Base-by-base conservation (phyloP, 1,140 invertebrate genomes). In the Zaprionus davidi region DNA sequence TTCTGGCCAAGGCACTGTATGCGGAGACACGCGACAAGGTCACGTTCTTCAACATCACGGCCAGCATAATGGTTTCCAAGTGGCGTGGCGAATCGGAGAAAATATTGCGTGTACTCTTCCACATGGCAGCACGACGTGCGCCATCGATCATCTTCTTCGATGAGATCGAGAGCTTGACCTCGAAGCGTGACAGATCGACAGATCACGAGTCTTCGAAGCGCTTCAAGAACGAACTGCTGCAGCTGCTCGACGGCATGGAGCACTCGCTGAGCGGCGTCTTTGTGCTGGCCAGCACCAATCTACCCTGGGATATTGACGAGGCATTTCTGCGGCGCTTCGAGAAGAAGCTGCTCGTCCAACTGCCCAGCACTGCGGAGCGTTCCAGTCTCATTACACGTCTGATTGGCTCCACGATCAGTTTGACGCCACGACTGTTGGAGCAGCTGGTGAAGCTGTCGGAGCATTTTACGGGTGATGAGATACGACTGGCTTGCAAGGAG, bases 141-240 rank as follows among this genome's bases (percentile, higher is more conserved):
- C 99, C 99, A 0, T 97, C 97, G 2, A 98, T 98, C 41, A 98
- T 99, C 78, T 99, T 99, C 93, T 96, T 99, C 38, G 99, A 99
- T 92, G 99, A 99, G 93, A 96, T 99, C 57, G 99, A 99, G 91
- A 96, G 97, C 28, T 93, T 99, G 15, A 96, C 97, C 5, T 96
- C 96, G 0, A 95, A 95, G 64, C 93, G 96, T 22, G 96, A 96
- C 24, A 92, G 94, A 1, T 94, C 95, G 1, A 95, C 94, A 0
- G 97, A 98, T 92, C 98, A 99, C 80, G 99, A 99, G 93, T 98
- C 98, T 0, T 97, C 97, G 22, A 94, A 98, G 68, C 93, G 98
- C 70, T 96, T 99, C 15, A 98, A 98, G 94, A 96, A 98, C 24
- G 98, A 99, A 93, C 93, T 99, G 3, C 95, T 99, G 0, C 95